A percentile compares a stretch with the other conserved stretches of the same genome.
Evolutionary conservation across 1,140 invertebrate genomes (phyloP).

Genomic region (Oryctes rhinoceros): DNA sequence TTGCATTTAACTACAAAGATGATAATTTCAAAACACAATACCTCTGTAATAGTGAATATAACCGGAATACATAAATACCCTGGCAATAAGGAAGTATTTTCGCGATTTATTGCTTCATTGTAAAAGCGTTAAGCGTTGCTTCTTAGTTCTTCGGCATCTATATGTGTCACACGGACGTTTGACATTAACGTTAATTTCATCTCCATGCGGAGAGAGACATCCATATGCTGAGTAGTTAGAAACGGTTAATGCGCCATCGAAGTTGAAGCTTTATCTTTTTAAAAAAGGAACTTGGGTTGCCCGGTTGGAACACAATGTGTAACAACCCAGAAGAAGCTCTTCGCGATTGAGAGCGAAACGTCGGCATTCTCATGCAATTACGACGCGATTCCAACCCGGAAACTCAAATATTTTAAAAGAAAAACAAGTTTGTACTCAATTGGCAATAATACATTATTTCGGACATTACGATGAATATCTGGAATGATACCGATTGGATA

Average conservation of each 20-base stretch:
- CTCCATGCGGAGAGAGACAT: not conserved
- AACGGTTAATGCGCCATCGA: not conserved
- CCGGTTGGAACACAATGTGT: too few species aligned
- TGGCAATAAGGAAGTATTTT: conserved; percentile 37
- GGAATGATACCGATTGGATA: too few species aligned
- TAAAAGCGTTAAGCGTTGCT: conserved; percentile 20
- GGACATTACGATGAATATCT: too few species aligned
- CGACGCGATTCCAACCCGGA: too few species aligned
- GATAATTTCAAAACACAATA: conserved; percentile 40
- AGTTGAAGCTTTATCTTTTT: not conserved
- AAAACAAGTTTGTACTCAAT: not conserved
- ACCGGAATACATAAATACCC: conserved; percentile 25
- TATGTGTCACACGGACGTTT: not conserved
- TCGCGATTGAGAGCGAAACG: too few species aligned
- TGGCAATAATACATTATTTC: not conserved
- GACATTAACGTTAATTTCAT: not conserved
- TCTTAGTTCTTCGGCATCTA: not conserved
- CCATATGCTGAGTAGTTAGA: not conserved
- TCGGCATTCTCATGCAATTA: too few species aligned
- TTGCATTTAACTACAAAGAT: conserved; percentile 41
- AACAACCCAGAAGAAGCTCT: too few species aligned
- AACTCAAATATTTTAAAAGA: too few species aligned
- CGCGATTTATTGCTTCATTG: conserved; percentile 39
- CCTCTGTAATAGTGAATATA: conserved; percentile 16
- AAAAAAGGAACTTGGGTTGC: not conserved